These are phyloP conservation scores for Lepus americanus DNA, from an alignment of 2,113 vertebrate species.

Conservation along the genomic window DNA sequence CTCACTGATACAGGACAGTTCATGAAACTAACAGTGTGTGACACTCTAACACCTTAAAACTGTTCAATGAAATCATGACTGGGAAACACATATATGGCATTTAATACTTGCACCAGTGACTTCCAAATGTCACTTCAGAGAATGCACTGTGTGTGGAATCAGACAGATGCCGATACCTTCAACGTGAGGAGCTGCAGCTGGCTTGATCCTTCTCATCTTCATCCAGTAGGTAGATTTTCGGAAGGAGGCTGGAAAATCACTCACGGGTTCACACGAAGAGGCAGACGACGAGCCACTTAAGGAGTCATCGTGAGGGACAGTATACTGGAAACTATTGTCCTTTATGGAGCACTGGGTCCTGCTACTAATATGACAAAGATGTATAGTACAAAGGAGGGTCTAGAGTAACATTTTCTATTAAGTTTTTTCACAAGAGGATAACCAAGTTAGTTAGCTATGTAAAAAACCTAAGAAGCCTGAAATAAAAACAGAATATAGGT, in stretches of 20 bases:
- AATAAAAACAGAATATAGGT: conserved; percentile 14
- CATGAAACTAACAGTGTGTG: not conserved
- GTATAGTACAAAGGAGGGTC: conserved; percentile 40
- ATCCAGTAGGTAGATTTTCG: conserved; percentile 88
- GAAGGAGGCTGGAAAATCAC: conserved; percentile 84
- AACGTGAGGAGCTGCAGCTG: conserved; percentile 73
- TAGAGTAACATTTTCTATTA: not conserved
- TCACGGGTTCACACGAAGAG: conserved; percentile 85
- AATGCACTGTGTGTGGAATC: not conserved
- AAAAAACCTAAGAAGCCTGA: conserved; percentile 55
- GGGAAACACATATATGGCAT: not conserved
- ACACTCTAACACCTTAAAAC: not conserved
- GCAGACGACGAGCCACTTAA: conserved; percentile 85
- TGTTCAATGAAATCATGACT: not conserved
- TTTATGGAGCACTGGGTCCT: conserved; percentile 82
- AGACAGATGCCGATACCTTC: conserved; percentile 72
- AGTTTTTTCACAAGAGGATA: conserved; percentile 44
- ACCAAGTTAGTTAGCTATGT: conserved; percentile 14
- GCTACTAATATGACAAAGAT: conserved; percentile 59
- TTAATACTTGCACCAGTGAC: conserved; percentile 52
- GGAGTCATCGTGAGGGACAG: conserved; percentile 78
- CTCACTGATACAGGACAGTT: not conserved
- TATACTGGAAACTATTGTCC: conserved; percentile 79
- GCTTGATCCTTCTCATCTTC: conserved; percentile 87
- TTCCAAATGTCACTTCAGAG: conserved; percentile 22